Base-by-base conservation (phyloP, 2,888 invertebrate genomes). In the Myathropa florea region DNA sequence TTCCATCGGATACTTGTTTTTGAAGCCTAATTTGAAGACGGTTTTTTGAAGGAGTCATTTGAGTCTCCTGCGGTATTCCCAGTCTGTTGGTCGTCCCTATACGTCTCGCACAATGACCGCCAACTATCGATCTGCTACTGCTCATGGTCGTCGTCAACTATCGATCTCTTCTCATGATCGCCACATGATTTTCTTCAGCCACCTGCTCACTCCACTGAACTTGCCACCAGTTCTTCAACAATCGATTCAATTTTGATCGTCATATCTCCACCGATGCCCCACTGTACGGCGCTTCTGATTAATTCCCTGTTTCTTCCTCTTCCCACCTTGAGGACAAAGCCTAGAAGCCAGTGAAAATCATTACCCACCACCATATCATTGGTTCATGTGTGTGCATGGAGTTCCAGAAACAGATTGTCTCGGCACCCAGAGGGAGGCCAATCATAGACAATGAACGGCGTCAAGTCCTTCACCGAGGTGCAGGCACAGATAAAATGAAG, bases 391-490 rank as follows among this genome's bases (percentile, higher is more conserved):
- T 71, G 77, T 70, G 75, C 78, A 84, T 80, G 57, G 12, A 57
- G 12, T 46, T 60, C 61, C 59, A 30, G 9, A 39, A n/a, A n/a
- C n/a, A n/a, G n/a, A n/a, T 30, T 33, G n/a, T 24, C 30, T 57
- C 18, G 18, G 46, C 46, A 7, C 46, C 12, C 26, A 14, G 57
- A 53, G 36, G 30, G 55, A 79, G 60, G 65, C 63, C 77, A 85
- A 81, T 82, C 85, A 82, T 70, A 85, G 81, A 82, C 82, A 85
- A 85, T 84, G 84, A 85, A 85, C 81, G 84, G 84, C 84, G 84
- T 85, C 78, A 78, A 78, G 82, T 83, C 83, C 86, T 83, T 79
- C 46, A 46, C n/a, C 18, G 46, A n/a, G 46, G n/a, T 46, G 46
- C 6, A 46, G 46, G 46, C 18, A 18, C n/a, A n/a, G 46, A 46